Percentiles rank a stretch among this genome's conserved stretches.
These are phyloP conservation scores for Dromococcyx pavoninus DNA, from an alignment of 2,797 vertebrate species.

Conservation along the genomic window DNA sequence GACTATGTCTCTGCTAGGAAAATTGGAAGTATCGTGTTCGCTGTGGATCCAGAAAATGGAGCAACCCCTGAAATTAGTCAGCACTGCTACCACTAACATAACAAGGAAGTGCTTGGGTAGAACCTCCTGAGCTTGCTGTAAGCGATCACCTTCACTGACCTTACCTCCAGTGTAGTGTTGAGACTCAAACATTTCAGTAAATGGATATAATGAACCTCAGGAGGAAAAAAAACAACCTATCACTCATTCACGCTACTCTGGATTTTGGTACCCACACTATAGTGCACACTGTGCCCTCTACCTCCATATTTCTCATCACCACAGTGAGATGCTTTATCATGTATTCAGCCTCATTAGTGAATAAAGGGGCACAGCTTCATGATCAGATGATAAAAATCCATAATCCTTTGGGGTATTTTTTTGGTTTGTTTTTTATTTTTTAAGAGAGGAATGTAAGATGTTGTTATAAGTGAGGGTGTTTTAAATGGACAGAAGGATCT, in stretches of 20 bases:
- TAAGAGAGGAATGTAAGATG: not conserved
- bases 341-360: not conserved
- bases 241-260: not conserved
- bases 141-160: not conserved
- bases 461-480: not conserved
- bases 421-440: not conserved
- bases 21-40: not conserved
- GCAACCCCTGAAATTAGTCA: not conserved
- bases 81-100: not conserved
- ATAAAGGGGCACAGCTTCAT: not conserved
- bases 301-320: not conserved
- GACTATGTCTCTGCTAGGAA: not conserved
- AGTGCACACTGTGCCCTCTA: not conserved
- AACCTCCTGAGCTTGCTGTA: not conserved
- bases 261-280: not conserved
- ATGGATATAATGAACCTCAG: not conserved
- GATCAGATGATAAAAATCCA: not conserved
- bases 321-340: not conserved
- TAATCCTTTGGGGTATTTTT: not conserved
- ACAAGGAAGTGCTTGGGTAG: not conserved
- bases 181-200: not conserved
- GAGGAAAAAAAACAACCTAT: not conserved
- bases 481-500: not conserved
- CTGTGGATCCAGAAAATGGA: not conserved
- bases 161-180: not conserved